Evolutionary conservation across 2,888 invertebrate species (phyloP), one percentile per base, ranked within the genome.

Genomic region (Nycteola revayana): DNA sequence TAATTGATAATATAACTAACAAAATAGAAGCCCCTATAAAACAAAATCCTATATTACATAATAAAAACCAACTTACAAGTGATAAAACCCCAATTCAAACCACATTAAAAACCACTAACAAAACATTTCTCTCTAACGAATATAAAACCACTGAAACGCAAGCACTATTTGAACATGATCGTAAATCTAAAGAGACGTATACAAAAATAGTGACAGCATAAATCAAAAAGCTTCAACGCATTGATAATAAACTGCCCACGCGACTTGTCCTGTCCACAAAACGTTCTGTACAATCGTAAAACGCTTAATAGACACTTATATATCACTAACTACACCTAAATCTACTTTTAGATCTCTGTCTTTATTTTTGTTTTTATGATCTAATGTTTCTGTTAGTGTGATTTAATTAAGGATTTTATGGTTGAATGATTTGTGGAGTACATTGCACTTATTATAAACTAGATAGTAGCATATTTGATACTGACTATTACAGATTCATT

Each of bases 251-350:
- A 58, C 42, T 38, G 8, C 55, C 56, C 51, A 56, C 48, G 49
- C 46, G 11, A 9, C 39, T 36, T 41, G 46, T 55, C 37, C 45
- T 59, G 60, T 67, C 56, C 57, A 59, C 60, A 55, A 59, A 60
- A 66, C 53, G 47, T 56, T 56, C 54, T 52, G 47, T 54, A 40
- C 39, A 40, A 51, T 54, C 52, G 60, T 70, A 67, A 69, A 67
- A 61, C 51, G 55, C 48, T 57, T 60, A 70, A 69, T 72, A 60
- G 53, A 45, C 50, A 43, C 54, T 64, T 61, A 58, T 65, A 53
- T 42, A 31, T 32, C 34, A 29, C 33, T 29, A 43, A 34, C 37
- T 14, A 26, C 32, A 14, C 30, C 39, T 40, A 48, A 42, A 48
- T 45, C 34, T 55, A 41, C 9, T 41, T 35, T 36, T 36, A 7